Base-by-base conservation (phyloP, 2,888 invertebrate genomes). In the Eristalis intricaria region DNA sequence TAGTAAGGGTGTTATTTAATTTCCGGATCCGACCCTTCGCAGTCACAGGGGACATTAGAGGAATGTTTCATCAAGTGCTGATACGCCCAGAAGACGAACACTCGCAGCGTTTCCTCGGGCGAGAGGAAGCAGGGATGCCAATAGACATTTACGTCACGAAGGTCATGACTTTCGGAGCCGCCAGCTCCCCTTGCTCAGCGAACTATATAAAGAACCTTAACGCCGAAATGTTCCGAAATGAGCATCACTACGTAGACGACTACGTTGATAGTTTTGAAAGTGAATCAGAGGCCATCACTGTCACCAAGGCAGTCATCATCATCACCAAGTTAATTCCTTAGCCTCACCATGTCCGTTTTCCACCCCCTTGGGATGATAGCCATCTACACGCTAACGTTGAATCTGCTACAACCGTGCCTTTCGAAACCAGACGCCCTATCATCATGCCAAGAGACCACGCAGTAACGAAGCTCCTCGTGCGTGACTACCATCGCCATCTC, bases 11-110 rank as follows among this genome's bases (percentile, higher is more conserved):
- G 0, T 75, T 92, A 64, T 89, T 91, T 80, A 89, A 91, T 0
- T 92, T 92, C 84, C 79, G 92, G n/a, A 90, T 91, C 88, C 76
- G 89, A 38, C 77, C 58, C 43, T 73, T 91, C 15, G 91, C 90
- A 1, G 89, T 92, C 1, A 82, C 83, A 19, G 90, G 89, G 2
- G 90, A 90, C 68, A 89, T 90, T 1, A 89, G 70, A 26, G 79
- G 86, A 56, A 89, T 87, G 84, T 84, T 87, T 43, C 79, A 87
- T 50, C 50, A 50, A 19, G 50, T 50, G 50, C 19, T 50, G 19
- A 50, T 19, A 43, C 43, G 19, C 19, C 69, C 83, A 83, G 43
- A 58, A 76, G 90, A 91, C 43, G 89, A 65, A 26, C 58, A 66
- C 19, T 43, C 38, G 13, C 79, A 79, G 40, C 71, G 73, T n/a